Conservation (phyloP, 1,140 invertebrate species). For the Leptopilina boulardi region DNA sequence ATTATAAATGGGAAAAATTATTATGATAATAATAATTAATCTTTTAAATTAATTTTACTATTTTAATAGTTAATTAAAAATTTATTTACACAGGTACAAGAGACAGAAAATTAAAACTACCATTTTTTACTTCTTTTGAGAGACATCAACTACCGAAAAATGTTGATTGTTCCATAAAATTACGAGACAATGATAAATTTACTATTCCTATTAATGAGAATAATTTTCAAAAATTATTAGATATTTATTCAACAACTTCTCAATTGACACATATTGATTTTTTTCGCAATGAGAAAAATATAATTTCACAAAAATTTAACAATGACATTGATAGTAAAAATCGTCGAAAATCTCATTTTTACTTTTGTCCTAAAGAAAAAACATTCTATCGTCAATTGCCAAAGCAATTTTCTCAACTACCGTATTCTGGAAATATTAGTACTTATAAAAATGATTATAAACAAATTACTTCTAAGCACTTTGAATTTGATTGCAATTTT, state of each 20-base stretch:
- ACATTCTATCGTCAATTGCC: background rate
- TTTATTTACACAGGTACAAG: too few relatives aligned
- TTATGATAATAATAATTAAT: too few relatives aligned
- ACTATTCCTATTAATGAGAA: background rate
- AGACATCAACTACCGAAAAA: background rate
- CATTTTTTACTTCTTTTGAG: too few relatives aligned
- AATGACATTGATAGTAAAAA: background rate
- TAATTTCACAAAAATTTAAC: background rate
- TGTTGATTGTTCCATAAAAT: background rate
- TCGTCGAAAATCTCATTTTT: background rate
- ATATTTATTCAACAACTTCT: background rate
- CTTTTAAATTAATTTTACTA: too few relatives aligned
- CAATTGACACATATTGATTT: background rate
- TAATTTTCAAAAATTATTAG: background rate
- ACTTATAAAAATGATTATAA: background rate
- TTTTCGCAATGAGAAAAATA: background rate
- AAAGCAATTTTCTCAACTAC: background rate
- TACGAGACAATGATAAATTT: background rate
- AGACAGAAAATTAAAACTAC: too few relatives aligned
- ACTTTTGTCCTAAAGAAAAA: background rate
- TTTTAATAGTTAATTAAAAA: background rate
- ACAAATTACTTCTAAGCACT: background rate
- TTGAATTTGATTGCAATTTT: background rate
- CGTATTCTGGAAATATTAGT: background rate
- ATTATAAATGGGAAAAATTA: too few relatives aligned